Percentiles rank a stretch among this genome's conserved stretches.
Conservation (phyloP, 2,888 invertebrate genomes). For the Pseudeuparius sepicola region DNA sequence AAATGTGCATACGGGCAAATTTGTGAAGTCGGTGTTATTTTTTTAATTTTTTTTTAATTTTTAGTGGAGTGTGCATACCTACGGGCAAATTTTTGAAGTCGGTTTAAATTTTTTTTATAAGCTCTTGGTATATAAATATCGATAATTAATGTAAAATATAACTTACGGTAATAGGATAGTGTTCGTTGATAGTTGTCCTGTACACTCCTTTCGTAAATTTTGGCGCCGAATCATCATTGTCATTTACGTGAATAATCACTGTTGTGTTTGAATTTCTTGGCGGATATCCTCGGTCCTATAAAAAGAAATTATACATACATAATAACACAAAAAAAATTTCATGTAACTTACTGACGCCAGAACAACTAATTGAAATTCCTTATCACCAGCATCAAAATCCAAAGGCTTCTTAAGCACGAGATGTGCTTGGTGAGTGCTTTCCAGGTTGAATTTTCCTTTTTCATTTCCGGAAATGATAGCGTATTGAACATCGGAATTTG, state of each 20-base stretch:
- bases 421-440: constrained; percentile 68
- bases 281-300: constrained; percentile 73
- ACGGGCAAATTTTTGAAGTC: too few relatives aligned
- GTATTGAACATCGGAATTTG: constrained; percentile 78
- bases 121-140: too few relatives aligned
- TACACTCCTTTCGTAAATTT: constrained; percentile 75
- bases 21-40: too few relatives aligned
- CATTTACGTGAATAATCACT: constrained; percentile 55
- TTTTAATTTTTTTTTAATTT: too few relatives aligned
- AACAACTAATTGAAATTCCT: constrained; percentile 61
- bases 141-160: background rate
- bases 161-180: constrained; percentile 68
- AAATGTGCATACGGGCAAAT: too few relatives aligned
- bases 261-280: constrained; percentile 63
- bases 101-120: too few relatives aligned
- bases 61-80: too few relatives aligned
- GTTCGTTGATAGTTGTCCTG: constrained; percentile 70
- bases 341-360: constrained; percentile 59
- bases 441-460: constrained; percentile 66
- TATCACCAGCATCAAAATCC: constrained; percentile 74
- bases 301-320: constrained; percentile 18
- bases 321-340: constrained; percentile 2
- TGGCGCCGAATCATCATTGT: constrained; percentile 74
- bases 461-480: constrained; percentile 62
- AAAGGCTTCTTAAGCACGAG: constrained; percentile 63